Evolutionary conservation across 2,888 invertebrate genomes (phyloP), one percentile per base, ranked within the genome.

Genomic region (Plutella xylostella): DNA sequence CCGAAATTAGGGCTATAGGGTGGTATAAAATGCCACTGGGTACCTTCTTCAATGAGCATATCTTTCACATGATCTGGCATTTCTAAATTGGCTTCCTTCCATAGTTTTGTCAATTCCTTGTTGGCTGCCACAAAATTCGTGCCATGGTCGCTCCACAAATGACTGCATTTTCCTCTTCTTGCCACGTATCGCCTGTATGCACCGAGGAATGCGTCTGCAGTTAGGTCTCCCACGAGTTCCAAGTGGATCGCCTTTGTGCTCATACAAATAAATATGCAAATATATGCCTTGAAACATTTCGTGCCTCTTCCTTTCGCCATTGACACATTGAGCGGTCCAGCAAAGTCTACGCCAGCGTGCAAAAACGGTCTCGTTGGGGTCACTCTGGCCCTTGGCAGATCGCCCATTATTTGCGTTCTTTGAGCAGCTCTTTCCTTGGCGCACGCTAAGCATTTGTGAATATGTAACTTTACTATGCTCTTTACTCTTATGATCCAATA

Each of bases 161-260:
- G 19, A 25, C 20, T 14, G 14, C 48, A 52, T 17, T 48, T 45
- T 51, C 41, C 51, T 40, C 19, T n/a, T 5, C n/a, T n/a, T n/a
- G n/a, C n/a, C n/a, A n/a, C n/a, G n/a, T n/a, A n/a, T n/a, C n/a
- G n/a, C n/a, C n/a, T n/a, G n/a, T n/a, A n/a, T n/a, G n/a, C n/a
- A n/a, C n/a, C n/a, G n/a, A n/a, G n/a, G n/a, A n/a, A n/a, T n/a
- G n/a, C n/a, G n/a, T n/a, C 43, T 20, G n/a, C 47, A 11, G 55
- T 48, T 5, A 61, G 46, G 7, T 54, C 53, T 2, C 46, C 45
- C 1, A 60, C 61, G 2, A 50, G 39, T 33, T 62, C 61, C 1
- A 61, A 40, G 38, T 60, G 60, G 4, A 56, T 42, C 0, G 58
- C 58, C 19, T 47, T 48, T 0, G 54, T 53, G 1, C 46, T 43